Conservation (phyloP, 1,140 invertebrate species). For the Nasonia giraulti region DNA sequence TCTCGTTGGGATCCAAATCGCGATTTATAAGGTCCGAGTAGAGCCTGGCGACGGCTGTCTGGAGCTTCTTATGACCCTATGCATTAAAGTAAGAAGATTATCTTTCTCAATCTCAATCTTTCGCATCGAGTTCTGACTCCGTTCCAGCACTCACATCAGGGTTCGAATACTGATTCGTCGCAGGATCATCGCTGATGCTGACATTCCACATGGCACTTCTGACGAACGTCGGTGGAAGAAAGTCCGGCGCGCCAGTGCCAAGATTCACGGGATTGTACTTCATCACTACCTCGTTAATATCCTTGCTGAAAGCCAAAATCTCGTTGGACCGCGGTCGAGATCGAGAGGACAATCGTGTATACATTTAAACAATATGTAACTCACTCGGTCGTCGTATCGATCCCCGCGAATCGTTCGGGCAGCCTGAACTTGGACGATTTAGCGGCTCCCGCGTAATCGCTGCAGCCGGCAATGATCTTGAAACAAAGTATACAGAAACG, state of each 20-base stretch:
- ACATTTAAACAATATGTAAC: background rate
- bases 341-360: background rate
- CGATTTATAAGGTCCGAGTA: conserved; percentile 27
- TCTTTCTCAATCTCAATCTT: no score
- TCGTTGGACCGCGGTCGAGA: no score
- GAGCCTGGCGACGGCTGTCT: background rate
- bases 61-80: conserved; percentile 21
- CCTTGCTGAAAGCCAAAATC: background rate
- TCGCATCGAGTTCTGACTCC: background rate
- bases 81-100: background rate
- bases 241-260: background rate
- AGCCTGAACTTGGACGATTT: conserved; percentile 33
- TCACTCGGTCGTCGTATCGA: background rate
- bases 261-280: background rate
- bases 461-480: no score
- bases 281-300: background rate
- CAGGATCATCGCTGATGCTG: background rate
- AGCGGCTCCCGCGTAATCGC: background rate
- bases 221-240: background rate
- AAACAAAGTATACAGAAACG: background rate
- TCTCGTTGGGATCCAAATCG: conserved; percentile 61
- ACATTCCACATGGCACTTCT: background rate
- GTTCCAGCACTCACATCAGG: background rate
- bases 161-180: background rate
- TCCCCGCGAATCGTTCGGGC: background rate